Base-by-base conservation (phyloP, 2,113 vertebrate genomes). In the Accipiter cooperii region DNA sequence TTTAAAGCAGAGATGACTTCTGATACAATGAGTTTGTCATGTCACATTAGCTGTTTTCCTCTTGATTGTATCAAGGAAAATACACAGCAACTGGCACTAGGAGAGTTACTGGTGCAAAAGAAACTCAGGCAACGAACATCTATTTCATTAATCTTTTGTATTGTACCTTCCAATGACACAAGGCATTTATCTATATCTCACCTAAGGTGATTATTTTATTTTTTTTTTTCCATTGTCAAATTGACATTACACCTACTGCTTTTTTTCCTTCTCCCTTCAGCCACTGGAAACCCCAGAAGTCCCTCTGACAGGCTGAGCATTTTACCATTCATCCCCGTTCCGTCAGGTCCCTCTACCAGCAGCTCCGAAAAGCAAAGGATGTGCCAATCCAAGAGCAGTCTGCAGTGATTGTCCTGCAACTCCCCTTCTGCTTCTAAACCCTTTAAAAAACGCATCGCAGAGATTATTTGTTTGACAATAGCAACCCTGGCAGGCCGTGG, bases 21-120 rank as follows among this genome's bases (percentile, higher is more conserved):
- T 96, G 88, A 97, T 90, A 97, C 88, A 96, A 96, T 91, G 88
- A 91, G 52, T 92, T 92, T 97, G 90, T 97, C 91, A 75, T 71
- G 52, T 84, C 63, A 75, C 42, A 97, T 91, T 96, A 88, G 93
- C 66, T 94, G 83, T 95, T 97, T 96, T 92, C 46, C 70, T 82
- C 57, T 66, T 73, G 63, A 66, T 82, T 80, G 29, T 77, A 78
- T 83, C 66, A 85, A 77, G 71, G 46, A 91, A 88, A 95, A 93
- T 63, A 70, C 24, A 83, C 0, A 4, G 71, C 78, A 95, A 74
- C 26, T 70, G 34, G 54, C 74, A 77, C 42, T 20, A 46, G 49
- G 29, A 83, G 42, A 95, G 91, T 40, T 68, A 71, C 34, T 63
- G 25, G 8, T 86, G 17, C 6, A 63, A 77, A 61, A 75, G 25